Evolutionary conservation across 1,140 invertebrate genomes (phyloP), one percentile per base, ranked within the genome.

Genomic region (Papilio polyxenes): DNA sequence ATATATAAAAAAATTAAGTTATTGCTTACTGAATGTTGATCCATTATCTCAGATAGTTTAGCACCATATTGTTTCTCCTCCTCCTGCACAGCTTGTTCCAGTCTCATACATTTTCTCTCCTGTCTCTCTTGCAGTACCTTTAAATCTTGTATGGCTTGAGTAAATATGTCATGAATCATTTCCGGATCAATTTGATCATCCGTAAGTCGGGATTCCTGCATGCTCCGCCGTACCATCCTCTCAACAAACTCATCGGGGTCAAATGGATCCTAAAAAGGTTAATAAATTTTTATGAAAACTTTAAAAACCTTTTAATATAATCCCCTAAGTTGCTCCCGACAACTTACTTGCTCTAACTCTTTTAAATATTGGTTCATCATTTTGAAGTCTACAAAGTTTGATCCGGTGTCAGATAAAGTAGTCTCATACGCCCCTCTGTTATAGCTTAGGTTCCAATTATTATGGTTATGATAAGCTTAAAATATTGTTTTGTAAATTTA

Each of bases 211-310:
- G 96, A 96, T 89, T 98, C 98, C 84, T 97, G 97, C 86, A 98
- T 97, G 56, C 98, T 98, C 89, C 98, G 96, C 97, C 98, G 99
- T 82, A 99, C 99, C 85, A 99, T 95, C 82, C 98, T 95, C 94
- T 99, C 99, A 1, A 99, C 98, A 96, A 99, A 99, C 89, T 99
- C 98, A 93, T 98, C 98, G 37, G 98, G 97, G 95, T 99, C 98
- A 94, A 99, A 99, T 1, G 98, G 98, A 91, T 99, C 98, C 98
- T 98, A 85, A 83, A 92, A 90, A 87, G 79, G 85, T 83, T 75
- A 23, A 77, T 81, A 23, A 15, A 51, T 3, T 23, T 31, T 31
- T 59, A 82, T 40, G 81, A 31, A 69, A 53, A 82, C 2, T 81
- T 65, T 40, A 82, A 31, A 69, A 53, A 82, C 2, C 81, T 65